Evolutionary conservation across 2,113 vertebrate genomes (phyloP).

Genomic region (Sminthopsis crassicaudata): DNA sequence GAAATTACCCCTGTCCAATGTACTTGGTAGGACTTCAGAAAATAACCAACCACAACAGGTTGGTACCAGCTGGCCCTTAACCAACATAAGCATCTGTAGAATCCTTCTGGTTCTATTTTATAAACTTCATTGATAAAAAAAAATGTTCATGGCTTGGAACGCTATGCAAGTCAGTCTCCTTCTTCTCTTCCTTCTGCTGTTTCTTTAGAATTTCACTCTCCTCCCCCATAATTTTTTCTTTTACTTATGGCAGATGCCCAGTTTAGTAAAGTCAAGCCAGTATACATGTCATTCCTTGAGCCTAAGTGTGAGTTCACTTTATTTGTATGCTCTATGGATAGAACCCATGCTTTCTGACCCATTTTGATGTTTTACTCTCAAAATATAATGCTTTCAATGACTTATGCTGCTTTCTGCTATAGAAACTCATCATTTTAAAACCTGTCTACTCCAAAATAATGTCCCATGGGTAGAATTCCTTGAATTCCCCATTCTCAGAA

Average conservation of each 20-base stretch:
- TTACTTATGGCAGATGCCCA: neutral
- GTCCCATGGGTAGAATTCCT: neutral
- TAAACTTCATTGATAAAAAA: neutral
- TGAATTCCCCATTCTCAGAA: neutral
- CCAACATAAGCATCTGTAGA: neutral
- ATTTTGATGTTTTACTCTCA: neutral
- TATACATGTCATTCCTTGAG: neutral
- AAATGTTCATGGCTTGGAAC: neutral
- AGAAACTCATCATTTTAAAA: neutral
- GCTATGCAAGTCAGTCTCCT: neutral
- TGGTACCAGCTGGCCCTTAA: neutral
- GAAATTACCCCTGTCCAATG: neutral
- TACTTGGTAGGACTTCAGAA: neutral
- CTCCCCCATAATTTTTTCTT: neutral
- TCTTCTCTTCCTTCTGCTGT: neutral
- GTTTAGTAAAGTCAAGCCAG: neutral
- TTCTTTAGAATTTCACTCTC: neutral
- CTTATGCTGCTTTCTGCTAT: neutral
- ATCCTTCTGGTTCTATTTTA: slow-evolving; percentile 1
- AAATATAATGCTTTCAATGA: neutral
- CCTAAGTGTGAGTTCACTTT: neutral
- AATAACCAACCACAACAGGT: neutral
- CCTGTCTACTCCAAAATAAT: neutral
- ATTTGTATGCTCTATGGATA: neutral
- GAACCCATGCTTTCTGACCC: neutral